Evolutionary conservation across 2,888 invertebrate species (phyloP).

Genomic region (Troides oblongomaculatus): DNA sequence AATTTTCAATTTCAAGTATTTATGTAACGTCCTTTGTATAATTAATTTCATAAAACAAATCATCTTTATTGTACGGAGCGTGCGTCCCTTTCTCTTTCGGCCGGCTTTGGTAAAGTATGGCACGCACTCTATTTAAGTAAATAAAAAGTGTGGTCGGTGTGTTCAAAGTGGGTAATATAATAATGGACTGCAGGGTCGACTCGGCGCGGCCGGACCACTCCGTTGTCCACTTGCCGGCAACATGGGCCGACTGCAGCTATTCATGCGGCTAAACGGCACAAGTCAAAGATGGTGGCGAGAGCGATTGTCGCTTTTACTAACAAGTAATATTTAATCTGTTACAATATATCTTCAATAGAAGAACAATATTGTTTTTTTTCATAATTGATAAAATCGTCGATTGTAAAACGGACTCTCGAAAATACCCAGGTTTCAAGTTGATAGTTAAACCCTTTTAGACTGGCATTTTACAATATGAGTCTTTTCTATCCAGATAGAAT

Average conservation of each 20-base stretch:
- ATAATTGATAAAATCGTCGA: too few species aligned
- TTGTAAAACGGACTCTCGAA: too few species aligned
- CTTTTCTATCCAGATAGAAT: too few species aligned
- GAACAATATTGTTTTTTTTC: too few species aligned
- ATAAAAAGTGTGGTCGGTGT: conserved; percentile 18
- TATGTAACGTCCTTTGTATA: background rate
- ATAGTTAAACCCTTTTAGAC: too few species aligned
- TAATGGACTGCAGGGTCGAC: conserved; percentile 14
- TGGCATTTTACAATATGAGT: too few species aligned
- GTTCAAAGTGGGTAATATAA: conserved; percentile 24
- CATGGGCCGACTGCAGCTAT: conserved; percentile 5
- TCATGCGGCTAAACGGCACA: background rate
- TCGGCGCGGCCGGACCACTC: background rate
- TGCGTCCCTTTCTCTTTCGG: background rate
- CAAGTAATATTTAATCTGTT: background rate
- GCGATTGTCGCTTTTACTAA: background rate
- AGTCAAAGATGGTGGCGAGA: conserved; percentile 5
- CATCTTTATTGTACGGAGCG: background rate
- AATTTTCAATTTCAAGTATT: background rate
- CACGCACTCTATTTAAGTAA: conserved; percentile 13
- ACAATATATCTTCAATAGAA: too few species aligned
- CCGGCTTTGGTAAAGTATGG: conserved; percentile 2
- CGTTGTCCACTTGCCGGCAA: conserved; percentile 21
- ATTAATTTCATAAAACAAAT: background rate
- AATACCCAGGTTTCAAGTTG: too few species aligned